Percentiles rank a stretch among this genome's conserved stretches.
These are phyloP conservation scores for Spea multiplicata DNA, from an alignment of 2,113 vertebrate species.

Conservation along the genomic window DNA sequence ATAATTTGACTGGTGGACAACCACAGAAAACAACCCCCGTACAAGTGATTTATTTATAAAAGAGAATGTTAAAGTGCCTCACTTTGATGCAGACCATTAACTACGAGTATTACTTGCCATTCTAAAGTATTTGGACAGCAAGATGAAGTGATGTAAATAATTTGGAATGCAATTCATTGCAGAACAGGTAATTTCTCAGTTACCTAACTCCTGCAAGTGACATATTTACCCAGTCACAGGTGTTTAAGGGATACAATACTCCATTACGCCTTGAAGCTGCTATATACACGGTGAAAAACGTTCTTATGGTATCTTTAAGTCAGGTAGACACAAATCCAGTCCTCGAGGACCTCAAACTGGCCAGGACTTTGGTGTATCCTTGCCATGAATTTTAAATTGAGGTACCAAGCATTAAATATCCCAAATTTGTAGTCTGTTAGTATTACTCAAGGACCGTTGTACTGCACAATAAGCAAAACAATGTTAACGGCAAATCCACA, in stretches of 20 bases:
- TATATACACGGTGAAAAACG: too few relatives aligned
- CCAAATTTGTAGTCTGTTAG: too few relatives aligned
- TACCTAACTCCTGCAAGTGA: not conserved
- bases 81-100: constrained; percentile 31
- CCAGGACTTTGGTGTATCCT: too few relatives aligned
- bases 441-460: too few relatives aligned
- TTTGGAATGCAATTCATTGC: constrained; percentile 26
- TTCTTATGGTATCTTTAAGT: too few relatives aligned
- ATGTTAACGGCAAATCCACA: too few relatives aligned
- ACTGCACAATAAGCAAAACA: too few relatives aligned
- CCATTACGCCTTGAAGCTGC: too few relatives aligned
- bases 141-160: constrained; percentile 20
- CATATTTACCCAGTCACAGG: not conserved
- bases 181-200: constrained; percentile 14
- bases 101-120: constrained; percentile 24
- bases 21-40: not conserved
- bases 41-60: constrained; percentile 18
- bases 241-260: not conserved
- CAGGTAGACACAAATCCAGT: too few relatives aligned
- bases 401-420: too few relatives aligned
- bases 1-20: not conserved
- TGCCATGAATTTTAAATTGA: too few relatives aligned
- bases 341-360: too few relatives aligned
- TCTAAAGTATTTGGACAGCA: constrained; percentile 20
- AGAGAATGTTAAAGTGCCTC: constrained; percentile 15